These are phyloP conservation scores for Xanthorhoe spadicearia DNA, from an alignment of 2,888 invertebrate species.

Conservation along the genomic window DNA sequence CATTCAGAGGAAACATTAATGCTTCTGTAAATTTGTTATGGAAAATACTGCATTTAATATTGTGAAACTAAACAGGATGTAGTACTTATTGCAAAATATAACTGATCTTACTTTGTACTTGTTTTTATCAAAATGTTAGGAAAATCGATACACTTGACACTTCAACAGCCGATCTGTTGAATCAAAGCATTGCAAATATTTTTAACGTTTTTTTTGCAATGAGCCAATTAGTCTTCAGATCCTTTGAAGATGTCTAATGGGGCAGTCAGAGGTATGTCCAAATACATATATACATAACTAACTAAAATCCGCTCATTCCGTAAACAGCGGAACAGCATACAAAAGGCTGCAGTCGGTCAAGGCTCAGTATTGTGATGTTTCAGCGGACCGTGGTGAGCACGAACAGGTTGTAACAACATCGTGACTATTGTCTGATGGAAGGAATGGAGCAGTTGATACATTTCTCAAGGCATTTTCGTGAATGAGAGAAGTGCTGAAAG, in stretches of 20 bases:
- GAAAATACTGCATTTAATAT: constrained; percentile 26
- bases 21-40: constrained; percentile 29
- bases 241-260: too few relatives aligned
- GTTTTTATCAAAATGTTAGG: neutral
- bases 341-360: neutral
- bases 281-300: too few relatives aligned
- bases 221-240: too few relatives aligned
- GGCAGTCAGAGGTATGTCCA: too few relatives aligned
- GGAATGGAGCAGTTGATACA: neutral
- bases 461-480: neutral
- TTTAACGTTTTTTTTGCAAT: too few relatives aligned
- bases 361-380: neutral
- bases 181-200: too few relatives aligned
- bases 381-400: neutral
- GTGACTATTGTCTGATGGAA: neutral
- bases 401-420: neutral
- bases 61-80: constrained; percentile 16
- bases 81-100: neutral
- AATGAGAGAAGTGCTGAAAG: too few relatives aligned
- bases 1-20: constrained; percentile 28
- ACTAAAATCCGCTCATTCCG: neutral
- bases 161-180: too few relatives aligned
- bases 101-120: neutral
- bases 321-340: neutral
- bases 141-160: too few relatives aligned